Evolutionary conservation across 2,888 invertebrate species (phyloP).

Genomic region (Temnothorax rugatulus): DNA sequence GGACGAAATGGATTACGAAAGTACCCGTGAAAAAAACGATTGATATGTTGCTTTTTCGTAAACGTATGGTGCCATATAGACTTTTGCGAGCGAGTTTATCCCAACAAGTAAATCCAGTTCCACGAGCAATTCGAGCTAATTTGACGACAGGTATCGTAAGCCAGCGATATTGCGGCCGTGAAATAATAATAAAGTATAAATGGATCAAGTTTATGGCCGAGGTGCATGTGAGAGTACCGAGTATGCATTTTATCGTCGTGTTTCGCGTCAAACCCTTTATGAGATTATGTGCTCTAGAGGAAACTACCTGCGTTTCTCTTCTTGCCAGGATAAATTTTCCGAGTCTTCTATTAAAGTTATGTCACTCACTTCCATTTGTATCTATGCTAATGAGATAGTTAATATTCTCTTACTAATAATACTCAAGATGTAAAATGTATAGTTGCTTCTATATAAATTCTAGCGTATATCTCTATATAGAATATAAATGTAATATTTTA

Average conservation of each 20-base stretch:
- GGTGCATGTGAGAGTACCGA: conserved; percentile 73
- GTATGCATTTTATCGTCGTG: conserved; percentile 79
- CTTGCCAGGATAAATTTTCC: conserved; percentile 29
- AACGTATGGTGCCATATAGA: conserved; percentile 35
- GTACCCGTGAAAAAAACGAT: not conserved
- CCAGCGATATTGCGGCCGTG: conserved; percentile 84
- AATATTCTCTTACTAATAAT: not conserved
- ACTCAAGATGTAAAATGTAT: not conserved
- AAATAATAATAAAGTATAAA: conserved; percentile 86
- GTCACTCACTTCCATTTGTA: not conserved
- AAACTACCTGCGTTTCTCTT: conserved; percentile 48
- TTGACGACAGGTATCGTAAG: conserved; percentile 82
- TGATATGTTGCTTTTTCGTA: conserved; percentile 23
- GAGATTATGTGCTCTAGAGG: conserved; percentile 60
- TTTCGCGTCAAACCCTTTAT: conserved; percentile 69
- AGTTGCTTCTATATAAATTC: not conserved
- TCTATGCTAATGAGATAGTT: not conserved
- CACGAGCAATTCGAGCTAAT: conserved; percentile 84
- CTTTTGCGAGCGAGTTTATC: conserved; percentile 60
- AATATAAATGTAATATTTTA: not conserved
- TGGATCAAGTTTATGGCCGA: conserved; percentile 85
- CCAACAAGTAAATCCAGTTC: conserved; percentile 79
- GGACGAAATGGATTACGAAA: not conserved
- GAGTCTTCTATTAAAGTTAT: conserved; percentile 9
- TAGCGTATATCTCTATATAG: not conserved